Evolutionary conservation across 2,888 invertebrate genomes (phyloP), one percentile per base, ranked within the genome.

Genomic region (Scaeva pyrastri): DNA sequence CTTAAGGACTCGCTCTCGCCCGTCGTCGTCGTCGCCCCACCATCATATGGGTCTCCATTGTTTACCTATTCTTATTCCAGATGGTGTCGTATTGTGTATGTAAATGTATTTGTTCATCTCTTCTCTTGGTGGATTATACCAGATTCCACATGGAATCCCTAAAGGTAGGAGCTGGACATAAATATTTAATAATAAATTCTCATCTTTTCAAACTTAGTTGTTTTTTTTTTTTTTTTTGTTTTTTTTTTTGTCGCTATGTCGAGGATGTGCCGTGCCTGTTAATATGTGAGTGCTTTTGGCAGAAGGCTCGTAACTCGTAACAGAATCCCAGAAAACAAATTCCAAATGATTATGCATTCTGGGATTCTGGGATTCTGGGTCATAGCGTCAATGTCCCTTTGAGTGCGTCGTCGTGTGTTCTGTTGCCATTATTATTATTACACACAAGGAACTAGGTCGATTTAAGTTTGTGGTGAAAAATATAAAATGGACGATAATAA

Each of bases 331-430:
- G 60, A 58, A 58, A 58, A 39, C 7, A 58, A 58, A 58, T 36
- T 58, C 14, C 12, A 58, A 58, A 58, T 66, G 71, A 81, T 75
- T 76, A 73, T 68, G 58, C 73, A 81, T 77, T 85, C 81, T 80
- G n/a, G 66, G 74, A 81, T 77, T 85, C 81, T 80, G n/a, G 66
- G 74, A 60, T 85, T 81, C 76, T 85, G 72, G 85, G 85, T 81
- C 76, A 68, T 3, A 23, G 55, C 81, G 85, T 76, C 85, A 85
- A 85, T 85, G 85, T 85, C 85, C 85, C 73, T 70, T 85, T 48
- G 73, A 85, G 85, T 72, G 80, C 71, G 84, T 80, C 71, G 84
- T 80, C 66, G 68, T 52, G 68, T 52, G 50, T 68, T 68, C 39
- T 68, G 23, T 39, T 52, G 50, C 39, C 19, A 14, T 52, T 52